Evolutionary conservation across 1,140 invertebrate genomes (phyloP).

Genomic region (Ooceraea biroi): DNA sequence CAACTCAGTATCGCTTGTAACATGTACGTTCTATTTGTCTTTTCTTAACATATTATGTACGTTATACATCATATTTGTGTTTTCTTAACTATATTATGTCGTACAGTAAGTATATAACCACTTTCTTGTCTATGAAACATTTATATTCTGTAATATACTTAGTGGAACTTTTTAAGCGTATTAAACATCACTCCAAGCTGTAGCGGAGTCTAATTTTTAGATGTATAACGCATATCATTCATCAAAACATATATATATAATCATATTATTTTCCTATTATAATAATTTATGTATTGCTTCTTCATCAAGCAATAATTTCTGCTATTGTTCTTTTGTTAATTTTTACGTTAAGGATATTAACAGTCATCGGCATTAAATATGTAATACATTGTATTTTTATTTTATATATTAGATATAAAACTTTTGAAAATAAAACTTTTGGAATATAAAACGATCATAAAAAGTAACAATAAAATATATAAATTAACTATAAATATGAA

Average conservation of each 20-base stretch:
- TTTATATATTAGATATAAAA: constrained; percentile 29
- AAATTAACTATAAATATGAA: background rate
- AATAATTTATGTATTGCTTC: constrained; percentile 47
- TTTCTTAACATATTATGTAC: no score
- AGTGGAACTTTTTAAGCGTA: constrained; percentile 44
- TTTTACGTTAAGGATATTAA: background rate
- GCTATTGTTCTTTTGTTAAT: background rate
- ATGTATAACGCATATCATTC: background rate
- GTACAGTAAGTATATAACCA: constrained; percentile 31
- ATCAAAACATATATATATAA: constrained; percentile 21
- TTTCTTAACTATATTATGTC: constrained; percentile 16
- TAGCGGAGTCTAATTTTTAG: constrained; percentile 32
- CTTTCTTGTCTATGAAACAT: constrained; percentile 47
- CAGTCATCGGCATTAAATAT: constrained; percentile 12
- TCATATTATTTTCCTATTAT: constrained; percentile 27
- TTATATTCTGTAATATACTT: constrained; percentile 28
- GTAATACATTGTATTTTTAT: constrained; percentile 2
- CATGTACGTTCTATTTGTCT: constrained; percentile 39
- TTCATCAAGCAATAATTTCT: constrained; percentile 20
- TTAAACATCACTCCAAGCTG: constrained; percentile 31
- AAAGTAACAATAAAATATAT: constrained; percentile 9
- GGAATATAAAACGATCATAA: background rate
- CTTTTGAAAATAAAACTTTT: constrained; percentile 21
- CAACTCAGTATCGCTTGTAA: constrained; percentile 40
- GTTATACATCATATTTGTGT: no score